phyloP scores from a whole-genome alignment of 37 sponge, comb jelly and placozoan species.

The Axinella damicornis region DNA sequence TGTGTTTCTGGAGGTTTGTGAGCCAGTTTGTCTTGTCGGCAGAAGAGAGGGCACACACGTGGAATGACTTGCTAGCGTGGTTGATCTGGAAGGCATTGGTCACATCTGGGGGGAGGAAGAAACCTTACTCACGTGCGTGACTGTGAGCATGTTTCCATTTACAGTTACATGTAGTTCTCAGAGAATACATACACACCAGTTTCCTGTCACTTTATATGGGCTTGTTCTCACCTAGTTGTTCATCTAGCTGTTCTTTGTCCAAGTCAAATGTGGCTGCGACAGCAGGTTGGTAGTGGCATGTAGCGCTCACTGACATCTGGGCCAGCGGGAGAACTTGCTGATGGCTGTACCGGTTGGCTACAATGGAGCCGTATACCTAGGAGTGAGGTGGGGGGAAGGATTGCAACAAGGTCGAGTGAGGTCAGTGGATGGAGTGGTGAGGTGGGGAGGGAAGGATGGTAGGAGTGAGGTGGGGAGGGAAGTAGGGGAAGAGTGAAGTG shows the following conservation, averaged over 20 bases:
- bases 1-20: conserved; percentile 71
- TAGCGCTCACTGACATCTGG: conserved; percentile 71
- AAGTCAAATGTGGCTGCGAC: conserved; percentile 21
- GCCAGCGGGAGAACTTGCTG: conserved; percentile 73
- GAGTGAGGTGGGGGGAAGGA: neutral
- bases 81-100: conserved; percentile 85
- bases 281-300: conserved; percentile 46
- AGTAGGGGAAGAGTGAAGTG: no score
- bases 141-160: no score
- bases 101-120: conserved; percentile 39
- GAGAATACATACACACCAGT: no score
- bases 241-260: conserved; percentile 40
- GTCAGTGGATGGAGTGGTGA: no score
- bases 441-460: no score
- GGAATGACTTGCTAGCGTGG: conserved; percentile 89
- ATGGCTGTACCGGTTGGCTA: conserved; percentile 66
- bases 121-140: neutral
- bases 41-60: conserved; percentile 72
- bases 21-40: conserved; percentile 89
- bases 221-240: conserved; percentile 39
- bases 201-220: no score
- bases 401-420: no score
- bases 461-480: no score
- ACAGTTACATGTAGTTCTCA: no score
- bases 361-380: conserved; percentile 77